Percentiles rank a stretch among this genome's conserved stretches.
Conservation (phyloP, 2,797 vertebrate genomes). For the Nyctibius grandis region DNA sequence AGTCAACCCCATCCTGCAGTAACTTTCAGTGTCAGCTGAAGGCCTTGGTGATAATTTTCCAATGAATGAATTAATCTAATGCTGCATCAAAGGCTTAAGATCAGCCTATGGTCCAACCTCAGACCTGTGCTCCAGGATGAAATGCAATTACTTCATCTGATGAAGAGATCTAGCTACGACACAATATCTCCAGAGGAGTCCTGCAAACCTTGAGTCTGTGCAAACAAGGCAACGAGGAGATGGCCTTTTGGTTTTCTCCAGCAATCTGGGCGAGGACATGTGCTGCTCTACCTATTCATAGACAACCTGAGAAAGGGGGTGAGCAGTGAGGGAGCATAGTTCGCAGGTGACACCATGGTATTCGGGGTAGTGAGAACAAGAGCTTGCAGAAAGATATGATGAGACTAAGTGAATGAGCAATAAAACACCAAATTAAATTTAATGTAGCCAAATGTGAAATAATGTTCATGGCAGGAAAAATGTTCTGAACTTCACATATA, state of each 20-base stretch:
- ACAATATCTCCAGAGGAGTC: background rate
- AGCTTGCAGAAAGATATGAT: background rate
- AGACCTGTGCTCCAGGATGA: background rate
- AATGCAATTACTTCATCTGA: background rate
- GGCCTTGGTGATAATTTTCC: background rate
- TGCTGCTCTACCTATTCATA: background rate
- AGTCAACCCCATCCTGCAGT: background rate
- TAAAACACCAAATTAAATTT: conserved; percentile 47
- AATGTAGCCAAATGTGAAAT: conserved; percentile 20
- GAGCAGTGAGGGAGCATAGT: background rate
- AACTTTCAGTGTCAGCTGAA: background rate
- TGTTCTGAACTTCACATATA: background rate
- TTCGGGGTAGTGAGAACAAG: background rate
- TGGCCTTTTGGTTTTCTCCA: background rate
- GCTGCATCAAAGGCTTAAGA: background rate
- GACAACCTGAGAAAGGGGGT: background rate
- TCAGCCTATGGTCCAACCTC: background rate
- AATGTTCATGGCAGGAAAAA: conserved; percentile 6
- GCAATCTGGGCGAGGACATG: background rate
- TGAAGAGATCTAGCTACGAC: background rate
- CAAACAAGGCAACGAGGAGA: background rate
- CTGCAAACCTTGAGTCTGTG: background rate
- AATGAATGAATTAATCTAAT: background rate
- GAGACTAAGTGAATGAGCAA: conserved; percentile 18
- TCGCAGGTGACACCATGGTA: background rate